Base-by-base conservation (phyloP, 2,888 invertebrate genomes). In the Punctoribates punctum region DNA sequence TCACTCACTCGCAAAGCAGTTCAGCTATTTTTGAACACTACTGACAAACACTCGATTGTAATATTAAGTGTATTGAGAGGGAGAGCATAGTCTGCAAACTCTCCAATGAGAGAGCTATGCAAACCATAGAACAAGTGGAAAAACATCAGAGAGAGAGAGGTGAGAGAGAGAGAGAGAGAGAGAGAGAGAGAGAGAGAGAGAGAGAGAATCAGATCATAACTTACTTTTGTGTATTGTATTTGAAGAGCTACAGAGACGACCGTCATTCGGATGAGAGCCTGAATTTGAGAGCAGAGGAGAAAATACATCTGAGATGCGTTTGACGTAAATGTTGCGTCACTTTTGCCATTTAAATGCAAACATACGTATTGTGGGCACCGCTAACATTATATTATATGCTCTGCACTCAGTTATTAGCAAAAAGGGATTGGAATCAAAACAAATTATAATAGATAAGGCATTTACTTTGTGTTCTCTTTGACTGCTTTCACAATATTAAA, bases 101-200 rank as follows among this genome's bases (percentile, higher is more conserved):
- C 34, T 34, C 34, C 3, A 34, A 4, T 17, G 17, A 48, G 48
- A 48, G 48, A 27, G 60, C 17, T 27, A 3, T 60, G 34, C 34
- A 34, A 34, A 34, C 34, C 29, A 27, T n/a, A 65, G 75, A 54
- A 57, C 75, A 51, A 77, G 77, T 11, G 77, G 54, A 73, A 62
- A 20, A 48, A 73, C 54, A 67, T 34, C 8, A 38, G 13, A 17
- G 72, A 72, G 42, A 67, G 67, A 67, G 67, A 17, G 8, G 23
- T 1, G 25, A 42, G 72, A 72, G 60, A 27, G 17, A 9, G 11
- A 20, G 27, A 65, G 62, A 65, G 62, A 25, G 17, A 65, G n/a
- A 23, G 11, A 4, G n/a, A 60, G 27, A 13, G 60, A 27, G 27
- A 23, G 60, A 65, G 25, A 65, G 34, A 34, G 9, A 34, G 6